phyloP scores from a whole-genome alignment of 1,140 invertebrate genomes.

The Drosophila orosa region DNA sequence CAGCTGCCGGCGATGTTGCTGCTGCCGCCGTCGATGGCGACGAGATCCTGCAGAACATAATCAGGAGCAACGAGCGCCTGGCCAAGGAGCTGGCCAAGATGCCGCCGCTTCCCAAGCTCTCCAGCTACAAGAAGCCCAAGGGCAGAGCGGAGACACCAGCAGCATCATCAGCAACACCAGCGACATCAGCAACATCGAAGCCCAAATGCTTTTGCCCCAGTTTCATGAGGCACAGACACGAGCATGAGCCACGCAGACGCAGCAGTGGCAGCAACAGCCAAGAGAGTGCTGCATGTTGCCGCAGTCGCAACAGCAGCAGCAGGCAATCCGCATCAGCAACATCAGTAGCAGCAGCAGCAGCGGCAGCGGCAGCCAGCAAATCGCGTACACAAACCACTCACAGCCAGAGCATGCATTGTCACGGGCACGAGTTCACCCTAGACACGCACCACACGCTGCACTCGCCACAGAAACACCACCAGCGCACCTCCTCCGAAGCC shows the following conservation, averaged over 20 bases:
- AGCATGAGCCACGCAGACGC: conserved; percentile 56
- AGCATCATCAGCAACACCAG: conserved; percentile 24
- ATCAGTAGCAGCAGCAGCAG: conserved; percentile 19
- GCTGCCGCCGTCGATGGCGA: conserved; percentile 46
- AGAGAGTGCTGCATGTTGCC: conserved; percentile 36
- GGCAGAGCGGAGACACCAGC: conserved; percentile 12
- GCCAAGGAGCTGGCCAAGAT: conserved; percentile 76
- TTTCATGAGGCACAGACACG: conserved; percentile 71
- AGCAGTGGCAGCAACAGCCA: conserved; percentile 32
- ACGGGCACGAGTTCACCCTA: conserved; percentile 58
- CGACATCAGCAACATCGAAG: conserved; percentile 26
- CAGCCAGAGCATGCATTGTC: conserved; percentile 66
- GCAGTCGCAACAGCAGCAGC: conserved; percentile 27
- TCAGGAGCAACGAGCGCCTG: conserved; percentile 72
- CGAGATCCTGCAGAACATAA: conserved; percentile 74
- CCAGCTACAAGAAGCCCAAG: conserved; percentile 55
- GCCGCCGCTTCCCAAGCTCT: conserved; percentile 67
- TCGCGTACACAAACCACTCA: conserved; percentile 69
- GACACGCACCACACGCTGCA: conserved; percentile 60
- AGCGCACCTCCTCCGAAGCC: conserved; percentile 34
- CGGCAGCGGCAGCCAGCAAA: conserved; percentile 25
- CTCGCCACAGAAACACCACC: conserved; percentile 24
- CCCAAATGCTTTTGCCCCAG: conserved; percentile 73
- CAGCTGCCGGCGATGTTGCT: conserved; percentile 19
- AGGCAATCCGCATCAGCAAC: conserved; percentile 23